phyloP scores from a whole-genome alignment of 92 coral and sea anemone species.

The Zoanthus sociatus region DNA sequence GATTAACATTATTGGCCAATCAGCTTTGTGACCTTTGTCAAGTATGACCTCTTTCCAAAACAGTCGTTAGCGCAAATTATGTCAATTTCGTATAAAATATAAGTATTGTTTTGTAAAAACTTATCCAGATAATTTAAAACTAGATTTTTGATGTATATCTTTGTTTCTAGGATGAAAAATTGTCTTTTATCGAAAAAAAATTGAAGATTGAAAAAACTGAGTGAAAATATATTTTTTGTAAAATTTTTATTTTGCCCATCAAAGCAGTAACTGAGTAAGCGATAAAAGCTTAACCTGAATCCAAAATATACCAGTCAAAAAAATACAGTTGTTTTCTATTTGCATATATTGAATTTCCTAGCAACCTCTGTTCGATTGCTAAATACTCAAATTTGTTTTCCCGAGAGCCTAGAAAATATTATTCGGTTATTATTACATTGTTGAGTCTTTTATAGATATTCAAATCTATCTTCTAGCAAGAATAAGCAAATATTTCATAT shows the following conservation, averaged over 20 bases:
- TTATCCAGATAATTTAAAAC: not conserved
- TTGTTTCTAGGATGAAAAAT: not conserved
- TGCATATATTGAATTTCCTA: conserved; percentile 24
- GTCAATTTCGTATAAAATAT: not conserved
- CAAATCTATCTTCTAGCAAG: not conserved
- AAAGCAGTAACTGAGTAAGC: too few relatives aligned
- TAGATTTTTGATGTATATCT: not conserved
- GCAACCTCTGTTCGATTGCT: conserved; percentile 23
- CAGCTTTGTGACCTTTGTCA: conserved; percentile 42
- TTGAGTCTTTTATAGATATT: not conserved
- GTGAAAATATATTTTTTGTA: too few relatives aligned
- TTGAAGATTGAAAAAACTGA: too few relatives aligned
- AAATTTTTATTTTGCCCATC: too few relatives aligned
- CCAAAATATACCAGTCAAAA: not conserved
- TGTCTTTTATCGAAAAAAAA: not conserved
- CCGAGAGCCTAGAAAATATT: not conserved
- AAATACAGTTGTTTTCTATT: not conserved
- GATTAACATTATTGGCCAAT: conserved; percentile 14
- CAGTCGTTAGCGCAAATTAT: not conserved
- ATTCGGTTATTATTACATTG: not conserved
- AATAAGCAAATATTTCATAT: not conserved
- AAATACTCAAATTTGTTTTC: not conserved
- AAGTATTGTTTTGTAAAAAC: too few relatives aligned
- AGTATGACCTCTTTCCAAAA: not conserved
- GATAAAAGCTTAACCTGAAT: not conserved